Percentiles rank a stretch among this genome's conserved stretches.
Evolutionary conservation across 1,140 invertebrate genomes (phyloP).

Genomic region (Drosophila quadrilineata): DNA sequence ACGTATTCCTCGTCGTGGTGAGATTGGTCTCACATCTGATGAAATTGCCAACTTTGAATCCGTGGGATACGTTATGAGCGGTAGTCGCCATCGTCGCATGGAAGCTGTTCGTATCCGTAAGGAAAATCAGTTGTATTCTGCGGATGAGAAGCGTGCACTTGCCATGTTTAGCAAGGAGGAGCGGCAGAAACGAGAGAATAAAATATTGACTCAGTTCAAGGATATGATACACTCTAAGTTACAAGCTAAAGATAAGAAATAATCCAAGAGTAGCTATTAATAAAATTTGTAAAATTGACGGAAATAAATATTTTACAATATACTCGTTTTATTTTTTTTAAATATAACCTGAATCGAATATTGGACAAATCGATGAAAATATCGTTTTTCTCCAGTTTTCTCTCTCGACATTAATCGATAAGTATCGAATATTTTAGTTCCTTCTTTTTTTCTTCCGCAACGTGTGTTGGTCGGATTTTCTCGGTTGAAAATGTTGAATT

Average conservation of each 20-base stretch:
- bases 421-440: neutral
- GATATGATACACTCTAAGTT: conserved; percentile 92
- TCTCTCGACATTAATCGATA: too few relatives aligned
- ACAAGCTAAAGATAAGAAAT: conserved; percentile 78
- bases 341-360: too few relatives aligned
- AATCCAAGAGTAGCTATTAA: conserved; percentile 51
- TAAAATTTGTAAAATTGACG: neutral
- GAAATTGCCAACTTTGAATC: conserved; percentile 97
- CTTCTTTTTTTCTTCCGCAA: neutral
- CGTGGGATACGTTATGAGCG: conserved; percentile 99
- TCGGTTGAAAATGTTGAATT: too few relatives aligned
- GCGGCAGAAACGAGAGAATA: conserved; percentile 96
- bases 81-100: conserved; percentile 99
- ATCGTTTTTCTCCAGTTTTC: too few relatives aligned
- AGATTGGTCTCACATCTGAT: conserved; percentile 98
- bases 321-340: too few relatives aligned
- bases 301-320: neutral
- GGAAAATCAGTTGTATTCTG: conserved; percentile 99
- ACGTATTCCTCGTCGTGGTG: conserved; percentile 97
- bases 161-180: conserved; percentile 99
- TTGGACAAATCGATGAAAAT: too few relatives aligned
- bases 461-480: neutral
- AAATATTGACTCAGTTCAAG: conserved; percentile 96
- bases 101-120: conserved; percentile 99
- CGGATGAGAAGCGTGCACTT: conserved; percentile 98